A percentile compares a stretch with the other conserved stretches of the same genome.
These are phyloP conservation scores for Serrognathus titanus DNA, from an alignment of 2,888 invertebrate species.

Conservation along the genomic window DNA sequence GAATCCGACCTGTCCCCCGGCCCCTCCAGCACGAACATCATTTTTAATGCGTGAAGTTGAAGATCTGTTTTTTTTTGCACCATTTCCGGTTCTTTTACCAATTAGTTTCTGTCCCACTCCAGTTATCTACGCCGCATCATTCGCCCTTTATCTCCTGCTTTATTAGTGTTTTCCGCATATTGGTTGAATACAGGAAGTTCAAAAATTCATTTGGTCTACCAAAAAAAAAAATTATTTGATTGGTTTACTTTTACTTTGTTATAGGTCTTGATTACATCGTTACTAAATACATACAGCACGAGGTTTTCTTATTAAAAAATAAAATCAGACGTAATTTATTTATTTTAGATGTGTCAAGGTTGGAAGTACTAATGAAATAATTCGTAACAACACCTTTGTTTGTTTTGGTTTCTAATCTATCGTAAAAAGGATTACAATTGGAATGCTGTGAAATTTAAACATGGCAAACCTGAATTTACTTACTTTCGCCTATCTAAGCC, in stretches of 20 bases:
- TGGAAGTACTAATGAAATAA: too few relatives aligned
- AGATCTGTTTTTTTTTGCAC: constrained; percentile 35
- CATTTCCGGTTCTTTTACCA: constrained; percentile 43
- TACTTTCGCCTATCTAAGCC: too few relatives aligned
- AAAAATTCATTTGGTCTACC: background rate
- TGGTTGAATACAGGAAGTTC: background rate
- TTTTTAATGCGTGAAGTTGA: constrained; percentile 34
- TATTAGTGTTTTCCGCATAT: background rate
- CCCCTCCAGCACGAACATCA: constrained; percentile 5
- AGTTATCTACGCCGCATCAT: constrained; percentile 20
- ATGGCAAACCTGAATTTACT: background rate
- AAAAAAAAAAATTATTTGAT: background rate
- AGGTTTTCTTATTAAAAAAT: too few relatives aligned
- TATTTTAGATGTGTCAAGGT: too few relatives aligned
- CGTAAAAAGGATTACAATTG: too few relatives aligned
- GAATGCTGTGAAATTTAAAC: background rate
- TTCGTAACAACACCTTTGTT: too few relatives aligned
- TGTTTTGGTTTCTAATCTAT: too few relatives aligned
- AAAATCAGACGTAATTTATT: too few relatives aligned
- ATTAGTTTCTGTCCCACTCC: constrained; percentile 38
- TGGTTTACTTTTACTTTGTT: background rate
- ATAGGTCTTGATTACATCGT: too few relatives aligned
- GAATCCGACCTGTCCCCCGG: constrained; percentile 29
- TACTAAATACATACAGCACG: too few relatives aligned
- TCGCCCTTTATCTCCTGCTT: constrained; percentile 13